Percentiles rank a stretch among this genome's conserved stretches.
phyloP scores from a whole-genome alignment of 2,797 vertebrate genomes.

The Falco cherrug region DNA sequence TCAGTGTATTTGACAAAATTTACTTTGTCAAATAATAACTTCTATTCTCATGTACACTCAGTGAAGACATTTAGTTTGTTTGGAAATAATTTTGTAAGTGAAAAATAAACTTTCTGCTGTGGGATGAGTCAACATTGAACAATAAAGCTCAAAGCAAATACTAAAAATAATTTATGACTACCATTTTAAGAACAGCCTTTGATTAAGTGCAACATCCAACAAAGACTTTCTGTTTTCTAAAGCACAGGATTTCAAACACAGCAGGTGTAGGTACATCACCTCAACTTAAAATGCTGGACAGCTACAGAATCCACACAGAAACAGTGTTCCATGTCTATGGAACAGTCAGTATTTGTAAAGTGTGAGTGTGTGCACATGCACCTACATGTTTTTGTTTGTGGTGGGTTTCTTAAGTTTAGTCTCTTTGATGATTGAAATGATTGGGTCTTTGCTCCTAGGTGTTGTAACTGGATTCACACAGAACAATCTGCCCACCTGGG shows the following conservation, averaged over 20 bases:
- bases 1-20: slow-evolving; percentile 39
- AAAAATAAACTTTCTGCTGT: not conserved
- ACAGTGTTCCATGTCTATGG: not conserved
- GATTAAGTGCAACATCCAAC: not conserved
- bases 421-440: not conserved
- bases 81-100: not conserved
- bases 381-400: rapidly evolving
- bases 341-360: not conserved
- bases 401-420: not conserved
- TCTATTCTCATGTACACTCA: not conserved
- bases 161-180: not conserved
- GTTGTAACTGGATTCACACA: not conserved
- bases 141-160: not conserved
- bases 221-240: not conserved
- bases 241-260: not conserved
- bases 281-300: not conserved
- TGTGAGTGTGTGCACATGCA: no score
- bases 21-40: slow-evolving; percentile 44
- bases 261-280: not conserved
- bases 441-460: not conserved
- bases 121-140: not conserved
- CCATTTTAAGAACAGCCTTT: not conserved
- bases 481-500: rapidly evolving
- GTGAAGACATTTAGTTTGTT: not conserved
- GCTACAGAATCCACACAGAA: not conserved